Percentiles rank a stretch among this genome's conserved stretches.
Evolutionary conservation across 1,140 invertebrate species (phyloP).

Genomic region (Aphaenogaster floridana): DNA sequence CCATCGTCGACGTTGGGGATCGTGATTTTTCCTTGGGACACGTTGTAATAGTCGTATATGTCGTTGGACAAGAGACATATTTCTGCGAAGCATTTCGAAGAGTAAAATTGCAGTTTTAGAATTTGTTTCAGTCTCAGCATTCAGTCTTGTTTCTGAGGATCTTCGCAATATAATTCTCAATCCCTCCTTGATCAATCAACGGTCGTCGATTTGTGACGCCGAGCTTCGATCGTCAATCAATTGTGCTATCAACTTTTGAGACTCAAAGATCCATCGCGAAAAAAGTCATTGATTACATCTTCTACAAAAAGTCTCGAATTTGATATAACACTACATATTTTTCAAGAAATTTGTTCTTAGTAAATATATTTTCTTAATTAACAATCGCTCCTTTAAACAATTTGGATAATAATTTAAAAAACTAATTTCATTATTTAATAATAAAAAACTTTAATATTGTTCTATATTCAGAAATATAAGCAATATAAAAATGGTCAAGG

Average conservation of each 20-base stretch:
- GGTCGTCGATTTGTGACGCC: neutral
- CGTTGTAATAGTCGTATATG: constrained; percentile 91
- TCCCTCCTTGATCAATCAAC: neutral
- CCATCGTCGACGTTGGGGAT: constrained; percentile 92
- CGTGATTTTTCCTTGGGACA: constrained; percentile 92
- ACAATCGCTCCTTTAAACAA: neutral
- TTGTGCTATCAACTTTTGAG: constrained; percentile 3
- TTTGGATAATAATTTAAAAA: neutral
- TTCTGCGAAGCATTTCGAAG: constrained; percentile 86
- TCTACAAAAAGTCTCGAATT: neutral
- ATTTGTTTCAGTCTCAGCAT: neutral
- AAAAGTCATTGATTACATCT: neutral
- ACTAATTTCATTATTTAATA: neutral
- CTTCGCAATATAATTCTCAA: neutral
- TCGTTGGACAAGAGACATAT: constrained; percentile 88
- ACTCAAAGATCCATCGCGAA: neutral
- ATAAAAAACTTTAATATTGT: neutral
- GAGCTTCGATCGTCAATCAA: neutral
- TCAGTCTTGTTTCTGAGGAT: neutral
- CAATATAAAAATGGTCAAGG: no score
- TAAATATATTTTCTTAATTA: neutral
- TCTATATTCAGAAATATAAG: neutral
- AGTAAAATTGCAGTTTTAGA: constrained; percentile 33
- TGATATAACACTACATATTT: constrained; percentile 4
- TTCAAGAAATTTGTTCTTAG: neutral